Conservation (phyloP, 2,888 invertebrate genomes). For the Sinopyrophorus schimmeli region DNA sequence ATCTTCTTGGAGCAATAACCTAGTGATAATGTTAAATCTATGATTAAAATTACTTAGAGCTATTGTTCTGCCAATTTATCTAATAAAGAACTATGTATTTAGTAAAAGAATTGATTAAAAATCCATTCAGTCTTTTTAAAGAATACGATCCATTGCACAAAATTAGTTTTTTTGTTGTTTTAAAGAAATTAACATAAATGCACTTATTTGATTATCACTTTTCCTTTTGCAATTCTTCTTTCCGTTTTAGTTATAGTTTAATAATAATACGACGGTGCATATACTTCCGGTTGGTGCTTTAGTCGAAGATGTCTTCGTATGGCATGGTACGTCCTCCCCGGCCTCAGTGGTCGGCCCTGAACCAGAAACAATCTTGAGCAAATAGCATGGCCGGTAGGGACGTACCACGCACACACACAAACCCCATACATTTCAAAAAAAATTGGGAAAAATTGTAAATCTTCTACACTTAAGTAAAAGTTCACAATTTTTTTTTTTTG, state of each 20-base stretch:
- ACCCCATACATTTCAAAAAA: conserved; percentile 22
- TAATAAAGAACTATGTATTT: too few species aligned
- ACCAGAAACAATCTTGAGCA: conserved; percentile 46
- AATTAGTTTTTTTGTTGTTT: too few species aligned
- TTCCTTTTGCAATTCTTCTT: not conserved
- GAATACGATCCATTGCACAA: too few species aligned
- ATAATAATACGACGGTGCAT: not conserved
- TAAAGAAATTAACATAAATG: too few species aligned
- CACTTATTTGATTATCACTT: not conserved
- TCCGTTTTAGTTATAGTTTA: not conserved
- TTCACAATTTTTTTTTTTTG: too few species aligned
- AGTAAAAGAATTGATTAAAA: too few species aligned
- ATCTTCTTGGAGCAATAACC: too few species aligned
- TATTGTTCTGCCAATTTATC: too few species aligned
- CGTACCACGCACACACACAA: conserved; percentile 41
- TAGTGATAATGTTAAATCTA: too few species aligned
- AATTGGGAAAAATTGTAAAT: not conserved
- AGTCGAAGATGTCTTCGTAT: conserved; percentile 4
- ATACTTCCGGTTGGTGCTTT: not conserved
- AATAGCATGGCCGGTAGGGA: conserved; percentile 43
- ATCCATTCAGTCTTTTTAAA: too few species aligned
- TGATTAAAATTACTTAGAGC: too few species aligned
- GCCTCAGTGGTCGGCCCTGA: conserved; percentile 45
- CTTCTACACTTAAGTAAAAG: too few species aligned
- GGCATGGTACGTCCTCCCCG: conserved; percentile 50